Evolutionary conservation across 64 coral and sea anemone species (phyloP), one percentile per base, ranked within the genome.

Genomic region (Astreopora myriophthalma): DNA sequence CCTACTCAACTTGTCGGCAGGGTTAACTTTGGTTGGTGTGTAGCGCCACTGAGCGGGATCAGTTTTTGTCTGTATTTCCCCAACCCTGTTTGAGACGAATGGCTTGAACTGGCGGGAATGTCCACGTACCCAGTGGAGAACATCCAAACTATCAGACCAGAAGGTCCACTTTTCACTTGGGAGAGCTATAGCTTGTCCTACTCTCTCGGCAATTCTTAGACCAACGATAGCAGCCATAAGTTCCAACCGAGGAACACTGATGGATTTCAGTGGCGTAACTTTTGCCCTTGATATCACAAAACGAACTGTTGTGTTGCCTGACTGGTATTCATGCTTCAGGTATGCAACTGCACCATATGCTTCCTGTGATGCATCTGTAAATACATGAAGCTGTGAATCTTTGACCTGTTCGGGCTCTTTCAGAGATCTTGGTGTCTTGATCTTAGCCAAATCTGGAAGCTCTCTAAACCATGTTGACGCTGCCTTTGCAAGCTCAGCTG

Each of bases 211-310:
- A 44, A 44, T 44, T 44, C 10, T 5, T 44, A 44, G 10, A 10
- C 39, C 10, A 44, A 44, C 39, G 10, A 25, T 32, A 4, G 86
- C 86, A 55, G 86, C 68, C 86, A 88, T 88, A 8, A 88, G 66
- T 36, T 88, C 86, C 3, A 88, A 48, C 19, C 86, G 68, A 39
- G 69, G 86, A 22, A 88, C 33, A 12, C 86, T 88, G n/a, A 88
- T 51, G 26, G 86, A 37, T 38, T 87, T 66, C 16, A 87, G 40
- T 35, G 66, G 85, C 5, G 86, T 30, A 17, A 88, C 86, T 34
- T 72, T 88, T 16, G 86, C 32, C 69, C 10, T 44, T 0, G 39
- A 44, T 7, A 51, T 51, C 3, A 88, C 70, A 57, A 88, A 72
- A 34, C 86, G 24, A 28, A n/a, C 40, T 30, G 79, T 60, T 61